Base-by-base conservation (phyloP, 2,888 invertebrate species). In the Anorthoa munda region DNA sequence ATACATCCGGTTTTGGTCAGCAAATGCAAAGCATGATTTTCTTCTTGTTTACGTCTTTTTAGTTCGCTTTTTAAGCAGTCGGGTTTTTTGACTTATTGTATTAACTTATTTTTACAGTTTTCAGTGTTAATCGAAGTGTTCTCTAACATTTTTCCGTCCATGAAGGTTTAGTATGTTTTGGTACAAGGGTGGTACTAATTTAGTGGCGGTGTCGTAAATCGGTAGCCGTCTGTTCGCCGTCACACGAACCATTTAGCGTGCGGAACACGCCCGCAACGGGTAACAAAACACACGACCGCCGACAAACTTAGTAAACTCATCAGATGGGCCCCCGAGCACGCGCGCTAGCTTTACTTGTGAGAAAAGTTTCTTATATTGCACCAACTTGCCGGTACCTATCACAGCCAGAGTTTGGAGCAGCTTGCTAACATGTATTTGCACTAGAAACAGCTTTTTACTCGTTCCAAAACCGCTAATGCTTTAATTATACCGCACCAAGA, bases 301-400 rank as follows among this genome's bases (percentile, higher is more conserved):
- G 90, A 89, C 90, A 90, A 94, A 95, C 93, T 95, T 95, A 89
- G 90, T 92, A 94, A 95, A 95, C 95, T 95, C 93, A 95, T 95
- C 95, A 94, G 93, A 89, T 89, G 90, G 90, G 88, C 91, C 88
- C 77, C 89, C 82, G 91, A 90, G 91, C 93, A 90, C 92, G 92
- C 91, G 87, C 91, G 90, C 88, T 86, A 88, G 92, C 91, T 92
- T 91, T 93, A 90, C 92, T 93, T 90, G 89, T 76, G 88, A 89
- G 90, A 79, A 92, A 95, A 95, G 91, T 95, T 95, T 91, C 91
- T 92, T 92, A 92, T 92, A 92, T 92, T 91, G 90, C 90, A 87
- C 86, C 83, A 91, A 93, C 90, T 93, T 92, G 86, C 84, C 77
- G 77, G 88, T 88, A 79, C 73, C 80, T 85, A 90, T 89, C 88